Evolutionary conservation across 1,140 invertebrate genomes (phyloP), one percentile per base, ranked within the genome.

Genomic region (Conus betulinus): DNA sequence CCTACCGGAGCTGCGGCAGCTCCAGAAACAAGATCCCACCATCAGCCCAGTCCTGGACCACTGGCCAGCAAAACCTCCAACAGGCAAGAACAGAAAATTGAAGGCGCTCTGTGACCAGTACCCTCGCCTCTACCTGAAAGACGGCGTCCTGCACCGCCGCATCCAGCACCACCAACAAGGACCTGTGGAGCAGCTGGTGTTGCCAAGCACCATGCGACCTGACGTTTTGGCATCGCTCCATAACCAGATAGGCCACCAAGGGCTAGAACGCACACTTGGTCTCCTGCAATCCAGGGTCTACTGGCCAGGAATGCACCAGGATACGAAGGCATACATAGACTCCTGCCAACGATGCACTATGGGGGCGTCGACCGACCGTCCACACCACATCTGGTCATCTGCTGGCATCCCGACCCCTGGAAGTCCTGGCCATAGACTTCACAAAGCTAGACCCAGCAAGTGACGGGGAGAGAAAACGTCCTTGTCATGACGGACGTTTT

Each of bases 401-500:
- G 11, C 20, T 88, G 20, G 86, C 90, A 17, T 55, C 20, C 20
- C 85, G 78, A 52, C 89, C 87, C 55, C 63, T 91, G 17, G 89
- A 90, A 67, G 79, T 91, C 10, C 63, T 82, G 39, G 39, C 79
- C 0, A 55, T 55, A 13, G 90, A 90, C 83, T 89, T 89, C 74
- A 84, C 82, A 15, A 57, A 87, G 57, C 78, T 90, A 13, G 90
- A 90, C 39, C 25, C 25, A 39, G 57, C 85, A 23, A 85, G 57
- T 52, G 85, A 81, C 60, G 86, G 86, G n/a, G 53, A 71, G 53
- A 39, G 90, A 91, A 82, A 91, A 92, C 82, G 89, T 91, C 5
- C 83, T 90, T 10, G 88, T 91, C 5, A 89, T 92, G 52, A 92
- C 90, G 15, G 91, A 92, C 76, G 84, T 90, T 23, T 91, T 88